Percentiles rank a stretch among this genome's conserved stretches.
These are phyloP conservation scores for Bombus fervidus DNA, from an alignment of 1,140 invertebrate genomes.

Conservation along the genomic window DNA sequence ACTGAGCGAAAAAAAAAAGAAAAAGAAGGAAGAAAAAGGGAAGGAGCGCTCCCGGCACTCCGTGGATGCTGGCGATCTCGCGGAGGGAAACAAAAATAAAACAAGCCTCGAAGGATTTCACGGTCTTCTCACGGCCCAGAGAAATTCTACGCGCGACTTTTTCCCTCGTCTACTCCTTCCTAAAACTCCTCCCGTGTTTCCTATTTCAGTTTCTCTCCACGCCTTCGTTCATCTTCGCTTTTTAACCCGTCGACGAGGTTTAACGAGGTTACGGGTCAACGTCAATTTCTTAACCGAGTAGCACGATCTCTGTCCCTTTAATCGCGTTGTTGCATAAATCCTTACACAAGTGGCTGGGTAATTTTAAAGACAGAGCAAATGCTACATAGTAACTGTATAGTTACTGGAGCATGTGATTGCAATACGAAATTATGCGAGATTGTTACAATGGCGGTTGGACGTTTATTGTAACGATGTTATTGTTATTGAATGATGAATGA, in stretches of 20 bases:
- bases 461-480: no score
- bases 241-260: conserved; percentile 38
- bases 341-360: neutral
- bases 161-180: neutral
- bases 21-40: neutral
- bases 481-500: no score
- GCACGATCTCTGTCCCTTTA: conserved; percentile 21
- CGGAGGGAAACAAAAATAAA: conserved; percentile 60
- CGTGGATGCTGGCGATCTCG: conserved; percentile 25
- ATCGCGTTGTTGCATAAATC: neutral
- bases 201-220: neutral
- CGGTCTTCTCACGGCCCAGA: conserved; percentile 56
- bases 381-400: no score
- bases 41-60: neutral
- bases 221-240: neutral
- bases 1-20: neutral
- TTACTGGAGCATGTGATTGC: no score
- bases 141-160: conserved; percentile 61
- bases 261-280: conserved; percentile 66
- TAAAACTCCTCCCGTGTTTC: neutral
- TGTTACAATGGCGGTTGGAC: no score
- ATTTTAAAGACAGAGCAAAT: neutral
- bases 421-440: no score
- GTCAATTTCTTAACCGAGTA: conserved; percentile 59
- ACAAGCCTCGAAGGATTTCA: conserved; percentile 57